Percentiles rank a stretch among this genome's conserved stretches.
These are phyloP conservation scores for Monoplex corrugatus DNA, from an alignment of 2,888 invertebrate genomes.

Conservation along the genomic window DNA sequence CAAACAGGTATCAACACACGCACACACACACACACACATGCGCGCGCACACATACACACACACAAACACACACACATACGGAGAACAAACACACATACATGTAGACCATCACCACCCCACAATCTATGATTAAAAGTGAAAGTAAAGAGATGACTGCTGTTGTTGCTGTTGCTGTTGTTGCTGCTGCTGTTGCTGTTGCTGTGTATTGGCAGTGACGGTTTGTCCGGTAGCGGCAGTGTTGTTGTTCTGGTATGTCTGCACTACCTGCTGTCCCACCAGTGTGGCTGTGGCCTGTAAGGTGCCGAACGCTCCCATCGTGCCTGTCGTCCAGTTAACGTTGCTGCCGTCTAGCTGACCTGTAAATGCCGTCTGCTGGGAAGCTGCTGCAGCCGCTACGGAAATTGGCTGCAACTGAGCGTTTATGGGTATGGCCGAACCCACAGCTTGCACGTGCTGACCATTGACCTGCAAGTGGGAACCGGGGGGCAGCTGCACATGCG, in stretches of 20 bases:
- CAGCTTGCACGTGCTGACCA: not conserved
- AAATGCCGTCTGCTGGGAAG: not conserved
- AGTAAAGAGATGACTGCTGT: slow-evolving; percentile 31
- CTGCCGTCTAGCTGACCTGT: slow-evolving; percentile 40
- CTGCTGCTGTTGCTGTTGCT: not conserved
- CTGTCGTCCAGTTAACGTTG: not conserved
- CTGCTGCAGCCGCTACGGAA: not conserved
- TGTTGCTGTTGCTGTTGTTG: not conserved
- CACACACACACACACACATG: not conserved
- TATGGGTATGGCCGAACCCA: not conserved
- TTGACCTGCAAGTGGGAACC: slow-evolving; percentile 8
- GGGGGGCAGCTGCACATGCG: not conserved
- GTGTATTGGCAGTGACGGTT: not conserved
- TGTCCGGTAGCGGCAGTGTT: not conserved
- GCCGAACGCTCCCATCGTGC: slow-evolving; percentile 16
- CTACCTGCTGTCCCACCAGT: slow-evolving; percentile 41
- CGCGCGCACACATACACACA: not conserved
- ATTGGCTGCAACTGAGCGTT: slow-evolving; percentile 27
- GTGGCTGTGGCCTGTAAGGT: slow-evolving; percentile 23
- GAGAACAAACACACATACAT: not conserved
- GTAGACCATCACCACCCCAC: not conserved
- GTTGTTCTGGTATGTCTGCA: slow-evolving; percentile 41
- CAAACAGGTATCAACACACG: not conserved
- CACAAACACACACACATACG: not conserved
- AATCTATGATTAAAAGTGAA: slow-evolving; percentile 19